Conservation (phyloP, 1,140 invertebrate species). For the Philotrypesis tridentata region DNA sequence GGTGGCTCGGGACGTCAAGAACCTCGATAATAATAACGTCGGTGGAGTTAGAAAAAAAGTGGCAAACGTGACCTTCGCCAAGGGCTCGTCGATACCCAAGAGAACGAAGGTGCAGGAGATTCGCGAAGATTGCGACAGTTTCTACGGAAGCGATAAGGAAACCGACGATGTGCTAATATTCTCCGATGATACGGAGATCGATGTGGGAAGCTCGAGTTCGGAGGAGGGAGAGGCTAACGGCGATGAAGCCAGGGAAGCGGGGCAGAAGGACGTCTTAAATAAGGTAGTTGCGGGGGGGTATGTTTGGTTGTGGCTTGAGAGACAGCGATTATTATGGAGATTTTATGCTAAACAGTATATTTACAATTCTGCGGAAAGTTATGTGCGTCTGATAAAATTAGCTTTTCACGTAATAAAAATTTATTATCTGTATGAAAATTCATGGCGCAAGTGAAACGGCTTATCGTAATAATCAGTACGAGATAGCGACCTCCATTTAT, state of each 20-base stretch:
- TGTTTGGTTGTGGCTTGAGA: conserved; percentile 21
- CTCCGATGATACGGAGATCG: conserved; percentile 78
- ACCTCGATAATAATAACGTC: background rate
- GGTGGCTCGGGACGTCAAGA: background rate
- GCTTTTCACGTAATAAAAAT: too few relatives aligned
- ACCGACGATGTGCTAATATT: conserved; percentile 81
- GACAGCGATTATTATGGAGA: background rate
- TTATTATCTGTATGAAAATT: background rate
- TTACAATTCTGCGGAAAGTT: background rate
- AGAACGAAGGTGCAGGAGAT: conserved; percentile 50
- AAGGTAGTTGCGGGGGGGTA: conserved; percentile 61
- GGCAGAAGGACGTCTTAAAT: conserved; percentile 62
- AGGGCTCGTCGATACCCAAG: conserved; percentile 5
- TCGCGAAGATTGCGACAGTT: conserved; percentile 75
- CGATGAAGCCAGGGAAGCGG: conserved; percentile 53
- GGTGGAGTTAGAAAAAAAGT: conserved; percentile 44
- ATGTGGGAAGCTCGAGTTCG: conserved; percentile 67
- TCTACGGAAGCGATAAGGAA: conserved; percentile 80
- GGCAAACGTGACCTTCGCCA: conserved; percentile 45
- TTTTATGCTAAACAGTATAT: background rate
- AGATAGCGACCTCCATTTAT: background rate
- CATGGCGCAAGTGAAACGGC: background rate
- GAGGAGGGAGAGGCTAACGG: conserved; percentile 66
- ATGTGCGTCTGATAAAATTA: too few relatives aligned
- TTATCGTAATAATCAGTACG: background rate